phyloP scores from a whole-genome alignment of 2,113 vertebrate species.

The Morphnarchus princeps region DNA sequence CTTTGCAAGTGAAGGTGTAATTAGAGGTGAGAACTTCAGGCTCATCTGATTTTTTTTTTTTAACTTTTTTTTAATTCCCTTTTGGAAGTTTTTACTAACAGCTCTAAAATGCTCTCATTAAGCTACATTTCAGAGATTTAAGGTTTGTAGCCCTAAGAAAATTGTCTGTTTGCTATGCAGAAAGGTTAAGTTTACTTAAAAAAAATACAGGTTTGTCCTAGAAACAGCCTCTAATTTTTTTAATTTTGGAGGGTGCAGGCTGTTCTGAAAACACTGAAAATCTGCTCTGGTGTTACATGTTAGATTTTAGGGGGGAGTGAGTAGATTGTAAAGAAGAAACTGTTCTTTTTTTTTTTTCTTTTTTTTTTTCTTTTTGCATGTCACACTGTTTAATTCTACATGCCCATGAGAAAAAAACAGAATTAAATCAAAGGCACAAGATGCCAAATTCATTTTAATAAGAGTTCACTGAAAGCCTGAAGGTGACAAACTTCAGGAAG shows the following conservation, averaged over 20 bases:
- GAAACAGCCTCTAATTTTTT: neutral
- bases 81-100: neutral
- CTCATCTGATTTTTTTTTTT: neutral
- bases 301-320: neutral
- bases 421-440: conserved; percentile 39
- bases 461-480: conserved; percentile 13
- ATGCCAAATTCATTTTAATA: conserved; percentile 38
- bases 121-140: neutral
- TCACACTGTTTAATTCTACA: neutral
- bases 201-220: neutral
- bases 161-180: neutral
- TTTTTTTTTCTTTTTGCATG: neutral
- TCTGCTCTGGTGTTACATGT: neutral
- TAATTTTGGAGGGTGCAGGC: neutral
- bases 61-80: neutral
- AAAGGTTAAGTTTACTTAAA: neutral
- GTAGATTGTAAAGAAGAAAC: neutral
- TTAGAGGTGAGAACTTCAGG: neutral
- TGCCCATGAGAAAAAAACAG: neutral
- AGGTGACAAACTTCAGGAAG: conserved; percentile 56
- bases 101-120: neutral
- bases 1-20: neutral
- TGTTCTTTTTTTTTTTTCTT: neutral
- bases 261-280: neutral
- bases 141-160: neutral